phyloP scores from a whole-genome alignment of 2,797 vertebrate species.

The Sebastiscus tertius region DNA sequence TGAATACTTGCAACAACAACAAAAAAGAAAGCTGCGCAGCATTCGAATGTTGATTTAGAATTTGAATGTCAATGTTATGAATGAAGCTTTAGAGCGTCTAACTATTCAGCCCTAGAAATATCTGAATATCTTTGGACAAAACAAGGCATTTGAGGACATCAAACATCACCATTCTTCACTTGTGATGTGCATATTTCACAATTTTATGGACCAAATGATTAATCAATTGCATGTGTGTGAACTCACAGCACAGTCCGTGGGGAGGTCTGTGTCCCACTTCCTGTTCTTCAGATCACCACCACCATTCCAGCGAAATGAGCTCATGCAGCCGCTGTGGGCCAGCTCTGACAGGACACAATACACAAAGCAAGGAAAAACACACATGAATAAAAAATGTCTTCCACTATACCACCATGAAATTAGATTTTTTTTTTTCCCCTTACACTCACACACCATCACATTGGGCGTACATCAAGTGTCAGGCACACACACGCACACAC shows the following conservation, averaged over 20 bases:
- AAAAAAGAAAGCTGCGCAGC: no score
- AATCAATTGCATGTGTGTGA: background rate
- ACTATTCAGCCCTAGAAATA: background rate
- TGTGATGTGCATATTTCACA: background rate
- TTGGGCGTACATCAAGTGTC: background rate
- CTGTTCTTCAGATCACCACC: slow-evolving; percentile 94
- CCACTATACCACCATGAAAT: background rate
- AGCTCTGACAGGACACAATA: slow-evolving; percentile 82
- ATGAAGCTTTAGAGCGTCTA: rapidly evolving
- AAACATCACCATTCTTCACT: background rate
- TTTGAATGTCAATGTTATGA: no score
- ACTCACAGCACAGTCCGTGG: slow-evolving; percentile 94
- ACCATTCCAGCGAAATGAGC: slow-evolving; percentile 94
- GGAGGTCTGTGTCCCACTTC: slow-evolving; percentile 98
- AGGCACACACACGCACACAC: background rate
- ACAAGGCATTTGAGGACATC: background rate
- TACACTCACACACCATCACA: background rate
- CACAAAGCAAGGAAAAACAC: background rate
- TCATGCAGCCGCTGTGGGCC: slow-evolving; percentile 98
- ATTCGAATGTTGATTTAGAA: no score
- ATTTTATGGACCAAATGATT: background rate
- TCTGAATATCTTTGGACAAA: background rate
- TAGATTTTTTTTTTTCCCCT: rapidly evolving
- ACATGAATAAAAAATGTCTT: background rate
- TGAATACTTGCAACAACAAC: no score